Percentiles rank a stretch among this genome's conserved stretches.
phyloP scores from a whole-genome alignment of 2,797 vertebrate species.

The Nannoperca australis region DNA sequence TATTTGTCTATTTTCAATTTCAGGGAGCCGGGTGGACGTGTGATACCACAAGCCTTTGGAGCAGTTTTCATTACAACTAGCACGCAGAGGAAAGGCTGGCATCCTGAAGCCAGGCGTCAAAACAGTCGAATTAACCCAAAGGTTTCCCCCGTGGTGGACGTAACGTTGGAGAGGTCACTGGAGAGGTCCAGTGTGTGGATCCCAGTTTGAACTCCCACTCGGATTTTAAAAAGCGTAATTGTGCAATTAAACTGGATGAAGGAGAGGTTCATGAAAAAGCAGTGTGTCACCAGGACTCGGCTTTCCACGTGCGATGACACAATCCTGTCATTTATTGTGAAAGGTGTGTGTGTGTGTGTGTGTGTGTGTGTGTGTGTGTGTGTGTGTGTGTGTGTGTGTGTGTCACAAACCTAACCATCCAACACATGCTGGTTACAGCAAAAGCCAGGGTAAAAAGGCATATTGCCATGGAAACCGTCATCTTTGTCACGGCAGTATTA shows the following conservation, averaged over 20 bases:
- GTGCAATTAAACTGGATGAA: slow-evolving; percentile 1
- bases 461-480: slow-evolving; percentile 73
- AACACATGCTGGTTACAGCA: slow-evolving; percentile 34
- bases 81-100: neutral
- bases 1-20: slow-evolving; percentile 35
- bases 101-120: slow-evolving; percentile 35
- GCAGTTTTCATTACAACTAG: slow-evolving; percentile 19
- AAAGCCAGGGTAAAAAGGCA: slow-evolving; percentile 41
- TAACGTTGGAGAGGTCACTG: neutral
- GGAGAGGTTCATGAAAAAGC: slow-evolving; percentile 13
- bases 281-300: neutral
- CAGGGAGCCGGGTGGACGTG: neutral
- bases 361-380: slow-evolving; percentile 2
- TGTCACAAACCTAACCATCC: slow-evolving; percentile 15
- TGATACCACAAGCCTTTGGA: slow-evolving; percentile 34
- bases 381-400: neutral
- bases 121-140: slow-evolving; percentile 36
- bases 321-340: neutral
- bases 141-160: neutral
- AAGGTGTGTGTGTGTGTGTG: neutral
- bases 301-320: neutral
- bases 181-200: neutral
- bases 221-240: slow-evolving; percentile 27
- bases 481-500: slow-evolving; percentile 40
- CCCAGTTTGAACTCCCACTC: neutral